Percentiles rank a stretch among this genome's conserved stretches.
These are phyloP conservation scores for Nansenia antarctica DNA, from an alignment of 2,113 vertebrate species.

Conservation along the genomic window DNA sequence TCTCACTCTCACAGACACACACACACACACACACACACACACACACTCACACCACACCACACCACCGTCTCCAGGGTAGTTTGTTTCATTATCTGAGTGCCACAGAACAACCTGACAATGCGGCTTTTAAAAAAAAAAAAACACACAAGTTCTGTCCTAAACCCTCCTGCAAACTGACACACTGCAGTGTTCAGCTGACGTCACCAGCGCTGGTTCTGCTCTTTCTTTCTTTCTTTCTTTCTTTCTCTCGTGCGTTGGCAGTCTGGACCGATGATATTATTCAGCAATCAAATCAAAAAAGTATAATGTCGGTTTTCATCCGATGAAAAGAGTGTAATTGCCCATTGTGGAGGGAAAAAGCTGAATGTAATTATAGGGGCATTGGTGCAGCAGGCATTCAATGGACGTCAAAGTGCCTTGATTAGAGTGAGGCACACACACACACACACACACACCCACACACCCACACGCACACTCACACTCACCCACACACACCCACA, in stretches of 20 bases:
- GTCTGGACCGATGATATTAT: neutral
- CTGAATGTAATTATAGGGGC: too few species aligned
- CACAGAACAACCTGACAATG: slow-evolving; percentile 30
- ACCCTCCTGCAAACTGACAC: slow-evolving; percentile 5
- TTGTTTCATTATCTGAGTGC: slow-evolving; percentile 62
- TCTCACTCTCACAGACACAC: too few species aligned
- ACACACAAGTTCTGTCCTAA: neutral
- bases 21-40: too few species aligned
- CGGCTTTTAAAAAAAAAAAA: slow-evolving; percentile 19
- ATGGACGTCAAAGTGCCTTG: too few species aligned
- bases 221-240: too few species aligned
- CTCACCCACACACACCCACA: too few species aligned
- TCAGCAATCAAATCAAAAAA: neutral
- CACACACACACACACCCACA: too few species aligned
- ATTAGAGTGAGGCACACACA: too few species aligned
- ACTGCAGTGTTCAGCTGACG: neutral
- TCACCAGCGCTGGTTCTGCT: neutral
- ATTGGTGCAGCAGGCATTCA: too few species aligned
- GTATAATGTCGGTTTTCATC: too few species aligned
- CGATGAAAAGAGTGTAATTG: neutral
- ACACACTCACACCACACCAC: too few species aligned
- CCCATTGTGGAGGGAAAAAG: neutral
- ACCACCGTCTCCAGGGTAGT: slow-evolving; percentile 29
- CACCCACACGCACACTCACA: too few species aligned
- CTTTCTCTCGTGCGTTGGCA: neutral